Base-by-base conservation (phyloP, 2,113 vertebrate genomes). In the Microtus richardsoni region DNA sequence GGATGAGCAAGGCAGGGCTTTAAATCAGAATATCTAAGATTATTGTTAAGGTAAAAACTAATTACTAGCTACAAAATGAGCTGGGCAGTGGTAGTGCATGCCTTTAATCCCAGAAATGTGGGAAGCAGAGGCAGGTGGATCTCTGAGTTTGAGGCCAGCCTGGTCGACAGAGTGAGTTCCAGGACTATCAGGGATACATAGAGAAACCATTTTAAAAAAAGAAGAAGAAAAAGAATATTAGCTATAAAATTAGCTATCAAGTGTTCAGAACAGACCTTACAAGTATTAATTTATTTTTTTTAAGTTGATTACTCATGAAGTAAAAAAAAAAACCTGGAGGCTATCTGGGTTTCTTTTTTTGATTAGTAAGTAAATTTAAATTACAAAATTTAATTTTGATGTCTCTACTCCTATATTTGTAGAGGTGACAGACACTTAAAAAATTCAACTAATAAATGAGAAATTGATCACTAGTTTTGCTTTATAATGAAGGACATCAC, bases 321-420 rank as follows among this genome's bases (percentile, higher is more conserved):
- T 26, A 58, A 58, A 74, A 73, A 52, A 73, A 52, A 52, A 88
- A 54, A 44, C 64, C 3, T 58, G 54, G 71, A 17, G 33, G 58
- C 88, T 19, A 83, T 14, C 73, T 7, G 11, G 71, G 3, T 47
- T 83, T 94, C 68, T 62, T 92, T 60, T 86, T 33, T 77, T 89
- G 70, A 87, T 75, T 36, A 85, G 12, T 62, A 33, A 87, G 8
- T 77, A 89, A 88, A 84, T 70, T n/a, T 86, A 90, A 47, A 49
- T n/a, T 73, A 93, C 3, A 92, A 47, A 84, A 85, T 47, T 93
- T 54, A 90, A 85, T 93, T 71, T 91, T 62, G 73, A 30, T 68
- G 16, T 86, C n/a, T 95, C 41, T 47, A 30, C 4, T 95, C 21
- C 71, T 91, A 44, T 11, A 84, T 13, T 19, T 93, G 5, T 54